Conservation (phyloP, 2,888 invertebrate genomes). For the Agonopterix heracliana region DNA sequence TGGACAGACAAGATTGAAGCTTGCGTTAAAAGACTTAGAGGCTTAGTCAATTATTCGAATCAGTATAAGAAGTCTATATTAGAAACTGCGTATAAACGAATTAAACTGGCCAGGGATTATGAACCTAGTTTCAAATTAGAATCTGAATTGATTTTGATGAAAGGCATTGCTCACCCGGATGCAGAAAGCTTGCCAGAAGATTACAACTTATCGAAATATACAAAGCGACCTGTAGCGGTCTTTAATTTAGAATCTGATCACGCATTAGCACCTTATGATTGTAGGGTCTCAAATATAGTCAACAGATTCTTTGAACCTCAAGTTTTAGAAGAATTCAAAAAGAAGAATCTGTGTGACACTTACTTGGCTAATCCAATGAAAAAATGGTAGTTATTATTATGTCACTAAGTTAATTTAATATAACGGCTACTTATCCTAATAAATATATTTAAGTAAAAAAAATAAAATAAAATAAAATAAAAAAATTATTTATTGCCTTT, state of each 20-base stretch:
- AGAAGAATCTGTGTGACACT: constrained; percentile 29
- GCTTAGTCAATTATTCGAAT: constrained; percentile 22
- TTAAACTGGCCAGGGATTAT: constrained; percentile 30
- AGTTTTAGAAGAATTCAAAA: constrained; percentile 28
- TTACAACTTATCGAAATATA: constrained; percentile 38
- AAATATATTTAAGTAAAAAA: neutral
- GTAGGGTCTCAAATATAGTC: constrained; percentile 36
- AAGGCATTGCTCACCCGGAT: constrained; percentile 25
- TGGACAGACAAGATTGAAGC: constrained; percentile 30
- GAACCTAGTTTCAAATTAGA: constrained; percentile 29
- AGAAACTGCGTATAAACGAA: constrained; percentile 29
- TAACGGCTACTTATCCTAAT: constrained; percentile 21
- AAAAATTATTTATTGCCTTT: too few relatives aligned
- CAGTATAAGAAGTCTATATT: constrained; percentile 29
- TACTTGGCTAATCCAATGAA: constrained; percentile 19
- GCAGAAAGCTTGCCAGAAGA: constrained; percentile 25
- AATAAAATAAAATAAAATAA: too few relatives aligned
- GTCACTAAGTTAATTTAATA: constrained; percentile 16
- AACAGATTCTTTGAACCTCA: constrained; percentile 29
- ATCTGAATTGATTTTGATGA: constrained; percentile 40
- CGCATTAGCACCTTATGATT: constrained; percentile 27
- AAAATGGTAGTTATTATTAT: constrained; percentile 9
- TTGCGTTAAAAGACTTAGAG: constrained; percentile 20
- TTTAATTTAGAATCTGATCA: constrained; percentile 30
- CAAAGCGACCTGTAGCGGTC: constrained; percentile 29